Evolutionary conservation across 2,797 vertebrate genomes (phyloP), one percentile per base, ranked within the genome.

Genomic region (Myotis pilosus): DNA sequence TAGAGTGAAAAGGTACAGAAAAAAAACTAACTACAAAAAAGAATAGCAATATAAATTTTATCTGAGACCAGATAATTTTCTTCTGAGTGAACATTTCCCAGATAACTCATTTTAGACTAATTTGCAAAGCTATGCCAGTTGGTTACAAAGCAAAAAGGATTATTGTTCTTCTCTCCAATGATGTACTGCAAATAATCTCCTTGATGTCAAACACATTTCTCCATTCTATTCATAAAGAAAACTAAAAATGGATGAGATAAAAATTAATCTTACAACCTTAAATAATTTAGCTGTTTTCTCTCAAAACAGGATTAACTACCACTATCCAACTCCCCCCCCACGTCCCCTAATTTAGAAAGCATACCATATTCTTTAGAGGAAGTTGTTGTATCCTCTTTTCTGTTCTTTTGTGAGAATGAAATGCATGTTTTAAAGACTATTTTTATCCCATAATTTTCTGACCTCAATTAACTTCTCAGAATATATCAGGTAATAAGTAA

Each of bases 171-270:
- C 28, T 86, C 33, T 86, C 44, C 23, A 57, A 2, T 49, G 23
- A 20, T 57, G 5, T 98, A 97, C 97, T 98, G 96, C 87, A 97
- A 90, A 95, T 88, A 97, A 98, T 98, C 97, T 98, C 97, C 87
- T 92, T 76, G 33, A 74, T 97, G 79, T 86, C 89, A 41, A 90
- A 96, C 81, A 97, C 44, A 96, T 97, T 95, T 96, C 94, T 71
- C 95, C 95, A 96, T 94, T 96, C 96, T 86, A 71, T 96, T 80
- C 80, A 2, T 55, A 92, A 94, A 95, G 49, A 97, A 97, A 97
- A 97, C 97, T 97, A 94, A 93, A 98, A 97, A 96, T 96, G 95
- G 96, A 97, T 8, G 95, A 71, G 91, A 92, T 96, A 81, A 85
- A 97, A 97, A 96, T 94, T 79, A 95, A 92, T 49, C 89, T 92